Conservation (phyloP, 2,797 vertebrate species). For the Leuciscus waleckii region DNA sequence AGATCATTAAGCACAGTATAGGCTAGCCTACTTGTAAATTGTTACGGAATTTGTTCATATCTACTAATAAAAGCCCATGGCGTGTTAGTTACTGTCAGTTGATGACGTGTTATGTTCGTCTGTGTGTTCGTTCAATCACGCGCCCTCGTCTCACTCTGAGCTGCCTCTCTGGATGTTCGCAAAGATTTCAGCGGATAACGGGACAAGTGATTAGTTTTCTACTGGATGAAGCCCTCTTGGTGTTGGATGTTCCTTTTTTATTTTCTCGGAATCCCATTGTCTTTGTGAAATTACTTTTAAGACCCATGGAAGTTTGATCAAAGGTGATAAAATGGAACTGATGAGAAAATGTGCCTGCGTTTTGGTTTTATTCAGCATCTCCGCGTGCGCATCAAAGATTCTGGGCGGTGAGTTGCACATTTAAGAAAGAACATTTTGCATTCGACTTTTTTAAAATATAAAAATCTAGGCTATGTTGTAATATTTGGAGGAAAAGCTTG, state of each 20-base stretch:
- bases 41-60: background rate
- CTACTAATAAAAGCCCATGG: background rate
- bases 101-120: slow-evolving; percentile 25
- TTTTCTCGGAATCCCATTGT: background rate
- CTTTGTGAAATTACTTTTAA: background rate
- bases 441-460: background rate
- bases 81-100: slow-evolving; percentile 5
- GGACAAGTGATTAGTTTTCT: background rate
- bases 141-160: slow-evolving; percentile 15
- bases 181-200: background rate
- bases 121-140: background rate
- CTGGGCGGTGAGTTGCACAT: slow-evolving; percentile 58
- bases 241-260: background rate
- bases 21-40: background rate
- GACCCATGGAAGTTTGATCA: slow-evolving; percentile 30
- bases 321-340: slow-evolving; percentile 59
- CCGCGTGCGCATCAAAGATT: slow-evolving; percentile 58
- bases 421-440: background rate
- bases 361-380: slow-evolving; percentile 53
- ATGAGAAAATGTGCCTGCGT: slow-evolving; percentile 48
- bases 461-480: background rate
- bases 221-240: background rate
- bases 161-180: background rate
- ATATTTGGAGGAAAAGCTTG: background rate
- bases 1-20: background rate